Conservation (phyloP, 1,140 invertebrate species). For the Drusus annulatus region DNA sequence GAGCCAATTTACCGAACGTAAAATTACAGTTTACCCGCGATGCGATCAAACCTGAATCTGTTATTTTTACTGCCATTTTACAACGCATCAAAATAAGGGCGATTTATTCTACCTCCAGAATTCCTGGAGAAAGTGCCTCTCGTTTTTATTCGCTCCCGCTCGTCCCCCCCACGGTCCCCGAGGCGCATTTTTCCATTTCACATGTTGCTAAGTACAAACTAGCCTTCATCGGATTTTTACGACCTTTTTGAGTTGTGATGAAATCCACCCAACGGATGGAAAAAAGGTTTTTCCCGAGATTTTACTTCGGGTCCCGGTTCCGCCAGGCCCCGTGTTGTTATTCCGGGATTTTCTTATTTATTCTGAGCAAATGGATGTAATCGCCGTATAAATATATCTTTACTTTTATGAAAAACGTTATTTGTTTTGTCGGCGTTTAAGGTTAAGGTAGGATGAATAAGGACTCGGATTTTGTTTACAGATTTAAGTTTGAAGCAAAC, state of each 20-base stretch:
- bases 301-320: constrained; percentile 26
- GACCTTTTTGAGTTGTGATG: constrained; percentile 43
- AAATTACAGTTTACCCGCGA: neutral
- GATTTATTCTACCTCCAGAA: constrained; percentile 37
- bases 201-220: constrained; percentile 47
- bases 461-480: too few relatives aligned
- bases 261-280: constrained; percentile 29
- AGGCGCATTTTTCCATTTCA: constrained; percentile 46
- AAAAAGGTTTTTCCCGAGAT: constrained; percentile 37
- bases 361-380: constrained; percentile 21
- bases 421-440: too few relatives aligned
- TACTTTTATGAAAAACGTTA: constrained; percentile 1
- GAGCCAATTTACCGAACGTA: constrained; percentile 10
- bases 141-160: neutral
- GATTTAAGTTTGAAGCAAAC: too few relatives aligned
- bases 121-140: neutral
- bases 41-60: constrained; percentile 28
- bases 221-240: constrained; percentile 40
- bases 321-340: neutral
- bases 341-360: constrained; percentile 16
- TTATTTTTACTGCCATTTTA: constrained; percentile 39
- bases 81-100: constrained; percentile 35
- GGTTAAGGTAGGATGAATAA: too few relatives aligned
- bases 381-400: neutral
- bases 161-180: constrained; percentile 3